Evolutionary conservation across 2,888 invertebrate genomes (phyloP), one percentile per base, ranked within the genome.

Genomic region (Podotricha telesiphe): DNA sequence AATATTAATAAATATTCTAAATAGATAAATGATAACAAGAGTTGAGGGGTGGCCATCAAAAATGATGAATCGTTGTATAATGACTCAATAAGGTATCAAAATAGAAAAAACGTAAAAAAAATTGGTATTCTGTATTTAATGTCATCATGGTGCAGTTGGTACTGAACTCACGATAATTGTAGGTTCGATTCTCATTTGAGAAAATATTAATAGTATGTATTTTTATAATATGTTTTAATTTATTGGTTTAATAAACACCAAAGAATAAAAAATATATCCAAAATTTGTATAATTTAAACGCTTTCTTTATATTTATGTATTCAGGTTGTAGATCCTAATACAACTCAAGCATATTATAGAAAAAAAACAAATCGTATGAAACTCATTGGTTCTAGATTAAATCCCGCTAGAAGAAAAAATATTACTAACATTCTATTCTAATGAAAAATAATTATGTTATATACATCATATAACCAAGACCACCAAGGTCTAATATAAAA

Each of bases 31-130:
- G 28, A 28, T 28, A 28, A 73, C 73, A 74, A 76, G 76, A 74
- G 74, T 71, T 74, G 78, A 75, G 77, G 78, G 78, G 74, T 75
- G 78, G 75, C 79, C 82, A 83, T 74, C 61, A 70, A 71, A 64
- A 59, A 47, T 72, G 73, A 76, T 71, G 67, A 59, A 74, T 78
- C 74, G 73, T 65, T 67, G 56, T 61, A 6, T 67, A 53, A 67
- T 74, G 72, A 72, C 70, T 67, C 45, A 45, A 37, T 47, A 17
- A 71, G 8, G 85, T 84, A 48, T 19, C 37, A 37, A 58, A 40
- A 20, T 20, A 2, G n/a, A n/a, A n/a, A n/a, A n/a, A n/a, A n/a
- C n/a, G n/a, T n/a, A n/a, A n/a, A n/a, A n/a, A n/a, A n/a, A n/a
- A n/a, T n/a, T n/a, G n/a, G n/a, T n/a, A n/a, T n/a, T n/a, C n/a